These are phyloP conservation scores for Eurystomus glaucurus DNA, from an alignment of 2,797 vertebrate genomes.

Conservation along the genomic window DNA sequence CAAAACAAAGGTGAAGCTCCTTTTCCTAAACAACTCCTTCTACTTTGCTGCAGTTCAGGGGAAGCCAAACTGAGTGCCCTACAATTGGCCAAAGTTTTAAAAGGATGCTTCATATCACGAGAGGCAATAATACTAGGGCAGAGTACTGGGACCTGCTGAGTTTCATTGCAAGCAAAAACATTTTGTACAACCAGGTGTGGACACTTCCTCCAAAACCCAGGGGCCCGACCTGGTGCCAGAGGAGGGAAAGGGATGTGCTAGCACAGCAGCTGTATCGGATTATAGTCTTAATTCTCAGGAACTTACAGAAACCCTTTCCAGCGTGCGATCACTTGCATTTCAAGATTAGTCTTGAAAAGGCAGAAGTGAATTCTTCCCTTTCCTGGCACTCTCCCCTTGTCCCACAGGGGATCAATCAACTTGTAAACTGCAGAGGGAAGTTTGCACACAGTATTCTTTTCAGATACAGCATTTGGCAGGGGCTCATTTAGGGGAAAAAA, in stretches of 20 bases:
- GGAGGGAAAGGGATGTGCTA: background rate
- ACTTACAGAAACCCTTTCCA: conserved; percentile 8
- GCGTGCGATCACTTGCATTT: background rate
- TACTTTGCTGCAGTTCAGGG: background rate
- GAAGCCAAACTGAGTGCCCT: background rate
- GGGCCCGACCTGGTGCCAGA: background rate
- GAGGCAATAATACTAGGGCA: background rate
- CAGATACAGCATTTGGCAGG: conserved; percentile 7
- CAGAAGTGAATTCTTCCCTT: background rate
- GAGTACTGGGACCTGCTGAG: background rate
- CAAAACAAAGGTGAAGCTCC: background rate
- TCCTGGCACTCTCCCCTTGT: conserved; percentile 52
- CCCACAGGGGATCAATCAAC: conserved; percentile 46
- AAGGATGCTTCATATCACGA: background rate
- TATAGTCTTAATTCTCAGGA: conserved; percentile 35
- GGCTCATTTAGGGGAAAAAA: background rate
- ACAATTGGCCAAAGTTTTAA: background rate
- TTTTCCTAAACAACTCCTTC: background rate
- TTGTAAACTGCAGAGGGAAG: background rate
- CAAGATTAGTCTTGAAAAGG: conserved; percentile 54
- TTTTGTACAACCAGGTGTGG: background rate
- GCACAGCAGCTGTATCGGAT: conserved; percentile 33
- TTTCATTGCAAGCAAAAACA: background rate
- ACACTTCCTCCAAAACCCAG: conserved; percentile 5
- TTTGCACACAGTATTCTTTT: conserved; percentile 46